These are phyloP conservation scores for Leptinotarsa texana DNA, from an alignment of 1,140 invertebrate genomes.

Conservation along the genomic window DNA sequence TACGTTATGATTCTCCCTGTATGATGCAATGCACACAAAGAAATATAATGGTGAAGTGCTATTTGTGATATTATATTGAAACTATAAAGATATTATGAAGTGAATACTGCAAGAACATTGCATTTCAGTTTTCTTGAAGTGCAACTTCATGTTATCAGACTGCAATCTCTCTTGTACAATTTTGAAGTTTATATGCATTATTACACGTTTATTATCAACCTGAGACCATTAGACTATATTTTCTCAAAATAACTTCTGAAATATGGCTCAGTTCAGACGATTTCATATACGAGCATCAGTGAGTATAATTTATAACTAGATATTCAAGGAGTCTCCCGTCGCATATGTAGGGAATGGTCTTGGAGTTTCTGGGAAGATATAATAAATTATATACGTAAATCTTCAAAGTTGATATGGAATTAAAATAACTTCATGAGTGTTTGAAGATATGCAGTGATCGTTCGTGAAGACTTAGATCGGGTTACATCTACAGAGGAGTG, in stretches of 20 bases:
- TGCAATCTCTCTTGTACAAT: too few species aligned
- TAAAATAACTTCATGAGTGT: background rate
- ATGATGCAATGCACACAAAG: too few species aligned
- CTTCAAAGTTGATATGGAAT: background rate
- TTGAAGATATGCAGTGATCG: background rate
- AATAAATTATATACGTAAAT: background rate
- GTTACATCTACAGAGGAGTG: too few species aligned
- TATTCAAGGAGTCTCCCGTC: background rate
- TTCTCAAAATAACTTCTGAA: background rate
- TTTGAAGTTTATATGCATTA: too few species aligned
- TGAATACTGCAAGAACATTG: too few species aligned
- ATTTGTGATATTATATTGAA: too few species aligned
- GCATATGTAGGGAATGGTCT: slow-evolving; percentile 5
- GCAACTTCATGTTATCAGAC: too few species aligned
- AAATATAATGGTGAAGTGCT: too few species aligned
- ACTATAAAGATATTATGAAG: too few species aligned
- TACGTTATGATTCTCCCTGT: too few species aligned
- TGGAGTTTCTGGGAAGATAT: background rate
- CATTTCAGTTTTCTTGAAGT: too few species aligned
- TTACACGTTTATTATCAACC: too few species aligned
- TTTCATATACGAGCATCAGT: background rate
- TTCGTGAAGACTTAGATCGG: background rate
- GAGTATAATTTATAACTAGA: background rate
- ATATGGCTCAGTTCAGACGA: background rate
- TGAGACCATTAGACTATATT: background rate